Base-by-base conservation (phyloP, 2,113 vertebrate genomes). In the Orycteropus afer region DNA sequence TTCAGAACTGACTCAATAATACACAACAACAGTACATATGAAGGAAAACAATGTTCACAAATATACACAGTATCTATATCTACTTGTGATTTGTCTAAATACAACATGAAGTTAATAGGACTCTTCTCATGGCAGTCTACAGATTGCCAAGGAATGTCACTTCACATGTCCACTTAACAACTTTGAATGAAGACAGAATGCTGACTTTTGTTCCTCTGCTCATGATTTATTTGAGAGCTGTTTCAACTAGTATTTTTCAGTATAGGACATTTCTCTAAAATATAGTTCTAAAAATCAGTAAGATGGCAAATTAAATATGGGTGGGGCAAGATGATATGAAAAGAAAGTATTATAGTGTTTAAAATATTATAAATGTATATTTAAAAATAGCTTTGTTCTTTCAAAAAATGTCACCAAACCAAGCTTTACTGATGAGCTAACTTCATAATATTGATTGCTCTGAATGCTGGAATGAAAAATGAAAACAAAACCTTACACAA, bases 381-480 rank as follows among this genome's bases (percentile, higher is more conserved):
- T 94, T 84, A 92, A 95, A 97, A 97, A 97, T 95, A 87, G 47
- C 45, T 97, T 71, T 83, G 27, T 81, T 92, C 86, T 89, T 51
- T 94, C n/a, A 73, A 94, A 95, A 94, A 88, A 57, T 88, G 40
- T 94, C 34, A 63, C 57, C 57, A 92, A 95, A 92, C 45, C 25
- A 87, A 65, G 37, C 1, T 93, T 97, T 97, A 95, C 79, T 93
- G 88, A 94, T 91, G 79, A 95, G 87, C 40, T 91, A 94, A 94
- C 89, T 57, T 94, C 61, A 92, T 89, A 89, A 95, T 95, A 97
- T 94, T 98, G 96, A 97, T 95, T 97, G 97, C 91, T 92, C 85
- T 96, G 93, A 97, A 81, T 78, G 59, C 13, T 29, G 20, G 80
- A 94, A 95, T 97, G 67, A 97, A 95, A 97, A 95, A 97, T 93